phyloP scores from a whole-genome alignment of 2,113 vertebrate species.

The Phaethornis superciliosus region DNA sequence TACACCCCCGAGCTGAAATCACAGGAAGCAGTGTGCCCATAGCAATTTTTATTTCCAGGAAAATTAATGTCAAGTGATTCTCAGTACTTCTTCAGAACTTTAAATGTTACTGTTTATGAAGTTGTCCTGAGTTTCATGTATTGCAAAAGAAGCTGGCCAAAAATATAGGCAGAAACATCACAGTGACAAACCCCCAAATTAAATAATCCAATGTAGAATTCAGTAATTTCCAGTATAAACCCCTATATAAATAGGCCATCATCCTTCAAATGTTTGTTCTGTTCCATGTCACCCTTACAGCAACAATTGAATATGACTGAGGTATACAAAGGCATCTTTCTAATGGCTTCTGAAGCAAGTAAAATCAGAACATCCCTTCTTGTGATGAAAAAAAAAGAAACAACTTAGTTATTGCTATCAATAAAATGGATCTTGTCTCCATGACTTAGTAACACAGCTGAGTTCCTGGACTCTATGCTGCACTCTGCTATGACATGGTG shows the following conservation, averaged over 20 bases:
- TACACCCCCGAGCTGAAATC: not conserved
- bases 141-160: not conserved
- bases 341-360: not conserved
- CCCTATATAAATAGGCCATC: not conserved
- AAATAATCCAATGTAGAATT: not conserved
- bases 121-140: not conserved
- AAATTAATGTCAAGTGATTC: conserved; percentile 1
- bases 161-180: not conserved
- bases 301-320: not conserved
- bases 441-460: not conserved
- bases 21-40: conserved; percentile 1
- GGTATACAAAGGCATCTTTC: not conserved
- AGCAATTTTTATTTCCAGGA: conserved; percentile 40
- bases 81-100: not conserved
- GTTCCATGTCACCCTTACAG: not conserved
- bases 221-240: not conserved
- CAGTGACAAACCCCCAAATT: not conserved
- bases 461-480: not conserved
- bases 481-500: not conserved
- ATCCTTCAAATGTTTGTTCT: not conserved
- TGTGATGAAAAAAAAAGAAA: not conserved
- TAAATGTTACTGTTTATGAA: not conserved
- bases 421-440: not conserved
- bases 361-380: not conserved
- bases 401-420: not conserved